Percentiles rank a stretch among this genome's conserved stretches.
Evolutionary conservation across 1,140 invertebrate genomes (phyloP).

Genomic region (Catajapyx aquilonaris): DNA sequence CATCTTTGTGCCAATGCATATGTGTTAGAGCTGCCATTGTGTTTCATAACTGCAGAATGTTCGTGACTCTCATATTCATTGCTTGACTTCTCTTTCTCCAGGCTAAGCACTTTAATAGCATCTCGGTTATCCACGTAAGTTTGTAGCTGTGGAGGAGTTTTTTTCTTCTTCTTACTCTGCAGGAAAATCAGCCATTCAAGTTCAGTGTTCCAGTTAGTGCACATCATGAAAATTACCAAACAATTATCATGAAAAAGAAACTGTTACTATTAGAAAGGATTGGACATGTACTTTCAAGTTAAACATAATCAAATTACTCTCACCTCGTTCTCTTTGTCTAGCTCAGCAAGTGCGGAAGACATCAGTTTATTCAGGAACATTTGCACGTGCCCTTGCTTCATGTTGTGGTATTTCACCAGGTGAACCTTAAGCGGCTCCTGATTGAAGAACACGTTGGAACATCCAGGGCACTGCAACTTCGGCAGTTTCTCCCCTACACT

Average conservation of each 20-base stretch:
- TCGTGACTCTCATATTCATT: too few relatives aligned
- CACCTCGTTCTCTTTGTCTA: too few relatives aligned
- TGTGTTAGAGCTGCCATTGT: too few relatives aligned
- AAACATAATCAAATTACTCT: too few relatives aligned
- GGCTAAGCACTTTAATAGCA: not conserved
- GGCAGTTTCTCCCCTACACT: not conserved
- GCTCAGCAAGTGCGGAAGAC: too few relatives aligned
- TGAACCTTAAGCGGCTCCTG: slow-evolving; percentile 22
- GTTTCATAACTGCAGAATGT: too few relatives aligned
- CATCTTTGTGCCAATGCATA: too few relatives aligned
- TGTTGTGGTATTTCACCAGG: too few relatives aligned
- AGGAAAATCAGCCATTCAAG: not conserved
- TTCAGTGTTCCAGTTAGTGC: not conserved
- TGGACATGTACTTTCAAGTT: too few relatives aligned
- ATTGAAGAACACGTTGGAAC: slow-evolving; percentile 24
- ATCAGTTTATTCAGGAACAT: too few relatives aligned
- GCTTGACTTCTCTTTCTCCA: too few relatives aligned
- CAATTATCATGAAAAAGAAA: slow-evolving; percentile 1
- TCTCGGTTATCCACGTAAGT: slow-evolving; percentile 1
- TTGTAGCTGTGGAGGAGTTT: not conserved
- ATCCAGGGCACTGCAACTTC: slow-evolving; percentile 20
- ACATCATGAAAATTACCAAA: not conserved
- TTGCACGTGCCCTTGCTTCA: too few relatives aligned
- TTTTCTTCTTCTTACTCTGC: not conserved
- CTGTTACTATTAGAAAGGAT: slow-evolving; percentile 3